phyloP scores from a whole-genome alignment of 2,888 invertebrate species.

The Aproaerema taeniolella region DNA sequence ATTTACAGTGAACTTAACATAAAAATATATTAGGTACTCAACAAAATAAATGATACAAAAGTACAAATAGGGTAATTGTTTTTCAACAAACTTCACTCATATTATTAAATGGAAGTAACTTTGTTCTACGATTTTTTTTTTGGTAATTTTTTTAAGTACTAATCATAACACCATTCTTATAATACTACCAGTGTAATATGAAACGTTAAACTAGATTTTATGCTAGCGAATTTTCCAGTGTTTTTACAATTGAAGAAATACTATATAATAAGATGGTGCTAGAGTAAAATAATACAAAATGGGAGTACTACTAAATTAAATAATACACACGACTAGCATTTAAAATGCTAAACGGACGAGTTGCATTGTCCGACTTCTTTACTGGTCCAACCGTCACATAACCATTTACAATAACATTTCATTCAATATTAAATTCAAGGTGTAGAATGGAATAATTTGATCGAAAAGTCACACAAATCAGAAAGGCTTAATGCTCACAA shows the following conservation, averaged over 20 bases:
- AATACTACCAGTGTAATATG: conserved; percentile 58
- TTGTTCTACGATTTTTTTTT: conserved; percentile 63
- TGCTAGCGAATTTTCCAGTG: conserved; percentile 21
- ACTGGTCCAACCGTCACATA: no score
- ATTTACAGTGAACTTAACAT: conserved; percentile 34
- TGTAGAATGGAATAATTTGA: conserved; percentile 13
- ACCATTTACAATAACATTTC: no score
- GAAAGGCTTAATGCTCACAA: conserved; percentile 36
- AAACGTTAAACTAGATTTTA: conserved; percentile 33
- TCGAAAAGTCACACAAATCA: conserved; percentile 13
- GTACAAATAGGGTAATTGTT: conserved; percentile 35
- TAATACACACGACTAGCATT: conserved; percentile 60
- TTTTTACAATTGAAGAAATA: conserved; percentile 27
- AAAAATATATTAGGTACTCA: conserved; percentile 61
- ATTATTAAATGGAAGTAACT: conserved; percentile 51
- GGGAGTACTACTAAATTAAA: no score
- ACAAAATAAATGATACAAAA: conserved; percentile 45
- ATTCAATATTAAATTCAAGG: not conserved
- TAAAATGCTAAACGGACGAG: conserved; percentile 48
- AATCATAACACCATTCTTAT: conserved; percentile 50
- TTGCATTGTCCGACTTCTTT: no score
- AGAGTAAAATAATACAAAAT: conserved; percentile 27
- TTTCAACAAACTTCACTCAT: conserved; percentile 46
- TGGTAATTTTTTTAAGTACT: conserved; percentile 72
- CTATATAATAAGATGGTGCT: conserved; percentile 28